Percentiles rank a stretch among this genome's conserved stretches.
Conservation (phyloP, 2,888 invertebrate species). For the Apodemia duryi region DNA sequence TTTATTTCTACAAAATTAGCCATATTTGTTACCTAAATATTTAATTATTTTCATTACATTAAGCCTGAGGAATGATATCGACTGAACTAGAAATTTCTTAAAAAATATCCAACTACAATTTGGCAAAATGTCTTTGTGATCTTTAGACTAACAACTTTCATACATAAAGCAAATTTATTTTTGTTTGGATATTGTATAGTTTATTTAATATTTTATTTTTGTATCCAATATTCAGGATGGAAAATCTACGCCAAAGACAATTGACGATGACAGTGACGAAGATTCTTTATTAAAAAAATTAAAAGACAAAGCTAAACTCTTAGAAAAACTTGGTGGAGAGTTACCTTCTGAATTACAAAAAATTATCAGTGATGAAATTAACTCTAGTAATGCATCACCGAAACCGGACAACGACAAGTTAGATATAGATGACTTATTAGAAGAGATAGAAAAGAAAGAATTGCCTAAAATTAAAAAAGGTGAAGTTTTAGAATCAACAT, state of each 20-base stretch:
- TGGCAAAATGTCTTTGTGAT: no score
- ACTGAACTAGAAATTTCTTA: no score
- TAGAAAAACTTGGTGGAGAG: constrained; percentile 76
- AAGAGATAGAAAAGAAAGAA: constrained; percentile 67
- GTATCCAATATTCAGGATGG: constrained; percentile 3
- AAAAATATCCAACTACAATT: no score
- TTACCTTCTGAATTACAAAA: constrained; percentile 69
- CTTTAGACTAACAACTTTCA: no score
- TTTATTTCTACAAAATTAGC: no score
- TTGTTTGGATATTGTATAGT: not conserved
- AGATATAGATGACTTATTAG: constrained; percentile 60
- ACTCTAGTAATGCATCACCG: constrained; percentile 44
- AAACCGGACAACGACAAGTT: constrained; percentile 38
- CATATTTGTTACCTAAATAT: no score
- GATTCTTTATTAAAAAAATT: constrained; percentile 52
- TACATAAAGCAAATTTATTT: not conserved
- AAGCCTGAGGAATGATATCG: no score
- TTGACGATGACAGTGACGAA: constrained; percentile 62
- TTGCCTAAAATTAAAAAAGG: constrained; percentile 52
- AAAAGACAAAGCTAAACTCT: constrained; percentile 70
- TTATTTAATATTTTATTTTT: not conserved
- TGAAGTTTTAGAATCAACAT: constrained; percentile 33
- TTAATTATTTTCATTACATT: no score
- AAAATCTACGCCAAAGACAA: constrained; percentile 36
- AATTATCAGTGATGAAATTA: constrained; percentile 57